Evolutionary conservation across 2,888 invertebrate genomes (phyloP).

Genomic region (Neria commutata): DNA sequence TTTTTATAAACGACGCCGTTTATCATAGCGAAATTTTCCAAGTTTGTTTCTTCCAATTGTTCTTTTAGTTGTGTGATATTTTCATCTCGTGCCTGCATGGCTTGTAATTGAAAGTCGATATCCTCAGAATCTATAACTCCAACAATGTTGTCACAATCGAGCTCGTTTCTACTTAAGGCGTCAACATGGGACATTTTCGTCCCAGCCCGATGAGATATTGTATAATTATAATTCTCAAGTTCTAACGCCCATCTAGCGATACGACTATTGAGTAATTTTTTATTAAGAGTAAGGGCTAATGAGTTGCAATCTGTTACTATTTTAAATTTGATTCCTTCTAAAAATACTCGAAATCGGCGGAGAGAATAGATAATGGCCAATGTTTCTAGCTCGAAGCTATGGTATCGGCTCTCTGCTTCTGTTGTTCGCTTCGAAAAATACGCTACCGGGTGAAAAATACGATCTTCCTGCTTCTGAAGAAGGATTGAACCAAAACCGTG

Average conservation of each 20-base stretch:
- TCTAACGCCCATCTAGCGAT: constrained; percentile 34
- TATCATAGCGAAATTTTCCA: not conserved
- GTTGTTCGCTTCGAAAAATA: constrained; percentile 44
- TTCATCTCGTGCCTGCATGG: not conserved
- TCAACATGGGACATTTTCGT: constrained; percentile 46
- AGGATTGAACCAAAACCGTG: constrained; percentile 40
- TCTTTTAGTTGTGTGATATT: not conserved
- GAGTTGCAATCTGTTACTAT: constrained; percentile 41
- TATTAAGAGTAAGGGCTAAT: constrained; percentile 33
- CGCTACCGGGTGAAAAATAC: constrained; percentile 40
- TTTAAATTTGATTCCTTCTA: constrained; percentile 36
- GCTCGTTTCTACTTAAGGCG: constrained; percentile 37
- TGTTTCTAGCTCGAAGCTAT: constrained; percentile 47
- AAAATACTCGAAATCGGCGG: constrained; percentile 39
- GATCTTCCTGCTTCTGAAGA: constrained; percentile 31
- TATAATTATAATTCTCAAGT: constrained; percentile 32
- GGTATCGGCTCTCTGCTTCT: constrained; percentile 36
- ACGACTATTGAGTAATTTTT: constrained; percentile 33
- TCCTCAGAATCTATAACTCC: not conserved
- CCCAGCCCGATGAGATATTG: constrained; percentile 31
- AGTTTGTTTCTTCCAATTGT: not conserved
- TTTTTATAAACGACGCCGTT: not conserved
- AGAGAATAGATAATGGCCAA: constrained; percentile 41
- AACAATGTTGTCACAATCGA: too few relatives aligned
- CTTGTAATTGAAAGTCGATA: not conserved